Percentiles rank a stretch among this genome's conserved stretches.
These are phyloP conservation scores for Enteromius viviparus DNA, from an alignment of 2,797 vertebrate species.

Conservation along the genomic window DNA sequence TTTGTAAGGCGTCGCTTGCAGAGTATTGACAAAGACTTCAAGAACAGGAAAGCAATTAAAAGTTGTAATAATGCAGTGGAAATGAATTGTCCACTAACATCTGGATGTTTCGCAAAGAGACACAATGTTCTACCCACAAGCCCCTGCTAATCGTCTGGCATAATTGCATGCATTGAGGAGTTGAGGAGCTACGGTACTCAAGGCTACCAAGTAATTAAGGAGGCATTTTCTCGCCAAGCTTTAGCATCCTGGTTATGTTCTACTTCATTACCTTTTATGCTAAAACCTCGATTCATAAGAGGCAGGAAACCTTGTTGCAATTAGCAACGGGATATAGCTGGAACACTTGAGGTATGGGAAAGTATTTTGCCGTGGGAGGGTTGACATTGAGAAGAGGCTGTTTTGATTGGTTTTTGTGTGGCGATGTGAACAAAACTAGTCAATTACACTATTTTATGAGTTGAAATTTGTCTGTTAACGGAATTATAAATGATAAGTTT, in stretches of 20 bases:
- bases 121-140: constrained; percentile 70
- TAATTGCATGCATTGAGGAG: constrained; percentile 76
- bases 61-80: constrained; percentile 51
- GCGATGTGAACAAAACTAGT: constrained; percentile 17
- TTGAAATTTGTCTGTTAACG: constrained; percentile 7
- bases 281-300: constrained; percentile 80
- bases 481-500: neutral
- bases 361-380: constrained; percentile 34
- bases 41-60: constrained; percentile 57
- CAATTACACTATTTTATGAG: neutral
- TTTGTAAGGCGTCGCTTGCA: neutral
- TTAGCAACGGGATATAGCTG: constrained; percentile 79
- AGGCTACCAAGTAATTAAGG: constrained; percentile 84
- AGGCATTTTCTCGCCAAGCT: constrained; percentile 80
- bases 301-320: constrained; percentile 77
- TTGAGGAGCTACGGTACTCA: constrained; percentile 75
- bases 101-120: constrained; percentile 64
- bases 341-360: constrained; percentile 43
- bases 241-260: constrained; percentile 79
- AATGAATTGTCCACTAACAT: constrained; percentile 62
- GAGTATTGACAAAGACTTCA: constrained; percentile 31
- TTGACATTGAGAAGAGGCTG: constrained; percentile 44
- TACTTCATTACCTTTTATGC: constrained; percentile 82
- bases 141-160: constrained; percentile 78
- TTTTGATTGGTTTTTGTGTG: constrained; percentile 41